These are phyloP conservation scores for Ophion ellenae DNA, from an alignment of 2,888 invertebrate species.

Conservation along the genomic window DNA sequence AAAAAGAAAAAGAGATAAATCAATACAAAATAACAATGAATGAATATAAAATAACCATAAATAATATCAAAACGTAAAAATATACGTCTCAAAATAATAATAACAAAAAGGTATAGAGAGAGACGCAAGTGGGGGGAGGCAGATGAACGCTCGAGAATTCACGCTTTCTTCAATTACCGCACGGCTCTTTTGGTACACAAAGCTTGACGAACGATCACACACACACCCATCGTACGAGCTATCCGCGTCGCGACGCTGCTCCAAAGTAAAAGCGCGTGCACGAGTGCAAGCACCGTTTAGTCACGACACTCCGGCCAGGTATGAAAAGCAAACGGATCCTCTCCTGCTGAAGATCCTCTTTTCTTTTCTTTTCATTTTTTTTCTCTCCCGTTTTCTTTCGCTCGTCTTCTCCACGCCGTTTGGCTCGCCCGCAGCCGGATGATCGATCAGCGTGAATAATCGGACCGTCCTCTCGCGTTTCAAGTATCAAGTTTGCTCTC, in stretches of 20 bases:
- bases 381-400: neutral
- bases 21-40: too few relatives aligned
- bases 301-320: conserved; percentile 37
- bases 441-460: conserved; percentile 64
- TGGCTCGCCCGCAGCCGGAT: conserved; percentile 18
- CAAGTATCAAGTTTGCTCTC: conserved; percentile 1
- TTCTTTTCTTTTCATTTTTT: neutral
- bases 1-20: too few relatives aligned
- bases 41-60: too few relatives aligned
- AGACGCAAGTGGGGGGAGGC: conserved; percentile 27
- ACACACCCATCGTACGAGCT: neutral
- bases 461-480: neutral
- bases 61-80: too few relatives aligned
- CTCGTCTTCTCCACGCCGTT: neutral
- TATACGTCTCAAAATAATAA: neutral
- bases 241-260: neutral
- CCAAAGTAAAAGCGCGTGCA: conserved; percentile 1
- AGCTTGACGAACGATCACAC: neutral
- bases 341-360: neutral
- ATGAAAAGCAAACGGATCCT: neutral
- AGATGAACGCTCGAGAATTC: conserved; percentile 38
- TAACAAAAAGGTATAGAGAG: too few relatives aligned
- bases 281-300: conserved; percentile 18
- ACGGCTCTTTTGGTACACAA: neutral
- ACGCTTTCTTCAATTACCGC: conserved; percentile 43